Evolutionary conservation across 2,888 invertebrate species (phyloP), one percentile per base, ranked within the genome.

Genomic region (Cephus pygmeus): DNA sequence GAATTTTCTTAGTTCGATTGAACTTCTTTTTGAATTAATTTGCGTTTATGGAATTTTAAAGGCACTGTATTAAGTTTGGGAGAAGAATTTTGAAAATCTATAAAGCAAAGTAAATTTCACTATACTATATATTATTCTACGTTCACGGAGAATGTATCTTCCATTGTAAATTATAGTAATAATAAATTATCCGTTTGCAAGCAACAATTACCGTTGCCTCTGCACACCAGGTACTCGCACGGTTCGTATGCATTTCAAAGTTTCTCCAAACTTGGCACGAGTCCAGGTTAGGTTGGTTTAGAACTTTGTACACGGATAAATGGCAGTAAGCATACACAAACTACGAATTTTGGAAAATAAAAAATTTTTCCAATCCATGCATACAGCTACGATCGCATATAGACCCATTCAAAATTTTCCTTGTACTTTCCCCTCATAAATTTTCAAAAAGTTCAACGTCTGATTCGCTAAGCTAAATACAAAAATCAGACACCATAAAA

Each of bases 261-360:
- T 85, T 79, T 80, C 73, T 31, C 36, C 69, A 79, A 84, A 77
- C 81, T 84, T 82, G 84, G 83, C 82, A 12, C 34, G 69, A 76
- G 35, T 81, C 81, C 84, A 85, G 15, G 33, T 34, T 56, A 56
- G 40, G 23, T 56, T 56, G 40, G 9, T 0, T 23, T 23, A 56
- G 6, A 23, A 56, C 23, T 6, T 23, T 23, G 9, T 9, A 23
- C 40, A 23, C 23, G 4, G 0, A 56, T 56, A 56, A 56, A 23
- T 9, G 15, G 23, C 40, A 56, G 23, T 23, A 56, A 23, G 23
- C 6, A 56, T 56, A 56, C 9, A 23, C 23, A 9, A 56, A 40
- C 40, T 15, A 15, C 0, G 23, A 56, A 56, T 56, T 56, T 23
- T 56, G 6, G 0, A 56, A 56, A 56, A 23, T 56, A 35, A 56